Percentiles rank a stretch among this genome's conserved stretches.
phyloP scores from a whole-genome alignment of 2,888 invertebrate genomes.

The Deroplatys truncata region DNA sequence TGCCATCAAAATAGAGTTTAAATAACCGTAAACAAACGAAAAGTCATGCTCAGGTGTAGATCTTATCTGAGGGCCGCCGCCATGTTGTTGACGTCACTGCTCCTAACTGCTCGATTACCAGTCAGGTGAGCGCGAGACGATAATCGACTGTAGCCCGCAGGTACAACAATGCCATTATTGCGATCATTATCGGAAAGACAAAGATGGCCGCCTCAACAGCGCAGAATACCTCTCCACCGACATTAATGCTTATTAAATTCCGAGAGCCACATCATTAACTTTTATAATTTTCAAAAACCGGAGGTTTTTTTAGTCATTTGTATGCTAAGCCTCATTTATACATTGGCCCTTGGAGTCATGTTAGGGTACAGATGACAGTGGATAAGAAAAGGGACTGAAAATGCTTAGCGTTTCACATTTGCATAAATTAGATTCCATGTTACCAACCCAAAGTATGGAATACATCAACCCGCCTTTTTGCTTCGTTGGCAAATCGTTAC shows the following conservation, averaged over 20 bases:
- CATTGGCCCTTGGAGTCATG: not conserved
- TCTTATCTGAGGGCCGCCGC: not conserved
- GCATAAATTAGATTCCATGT: not conserved
- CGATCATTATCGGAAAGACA: conserved; percentile 25
- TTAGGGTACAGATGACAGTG: not conserved
- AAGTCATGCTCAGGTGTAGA: too few relatives aligned
- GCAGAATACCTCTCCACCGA: not conserved
- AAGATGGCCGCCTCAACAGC: conserved; percentile 22
- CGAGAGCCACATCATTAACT: not conserved
- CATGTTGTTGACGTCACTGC: conserved; percentile 14
- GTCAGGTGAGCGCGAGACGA: conserved; percentile 5
- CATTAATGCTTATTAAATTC: conserved; percentile 13
- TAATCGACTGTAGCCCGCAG: conserved; percentile 26
- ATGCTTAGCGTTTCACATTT: conserved; percentile 1
- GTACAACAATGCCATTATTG: conserved; percentile 27
- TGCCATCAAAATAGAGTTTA: not conserved
- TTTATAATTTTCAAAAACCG: not conserved
- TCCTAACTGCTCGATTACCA: conserved; percentile 1
- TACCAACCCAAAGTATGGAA: not conserved
- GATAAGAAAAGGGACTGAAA: conserved; percentile 8
- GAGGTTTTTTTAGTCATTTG: conserved; percentile 12
- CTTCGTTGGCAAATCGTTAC: not conserved
- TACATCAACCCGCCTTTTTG: not conserved
- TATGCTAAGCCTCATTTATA: conserved; percentile 18
- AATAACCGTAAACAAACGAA: too few relatives aligned